Evolutionary conservation across 2,113 vertebrate genomes (phyloP).

Genomic region (Mormyrus lacerda): DNA sequence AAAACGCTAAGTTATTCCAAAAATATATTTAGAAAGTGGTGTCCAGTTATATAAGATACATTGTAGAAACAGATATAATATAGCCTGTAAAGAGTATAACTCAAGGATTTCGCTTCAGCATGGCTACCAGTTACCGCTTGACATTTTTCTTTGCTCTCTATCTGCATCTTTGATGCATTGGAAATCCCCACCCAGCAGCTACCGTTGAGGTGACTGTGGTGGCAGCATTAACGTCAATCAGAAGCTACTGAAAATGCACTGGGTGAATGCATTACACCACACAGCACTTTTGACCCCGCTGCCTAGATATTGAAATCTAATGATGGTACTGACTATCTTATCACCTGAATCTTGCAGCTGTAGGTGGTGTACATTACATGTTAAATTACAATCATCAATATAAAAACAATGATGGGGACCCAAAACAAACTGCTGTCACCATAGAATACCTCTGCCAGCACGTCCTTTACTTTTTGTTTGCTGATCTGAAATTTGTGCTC

Average conservation of each 20-base stretch:
- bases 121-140: neutral
- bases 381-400: neutral
- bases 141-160: neutral
- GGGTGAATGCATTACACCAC: neutral
- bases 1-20: neutral
- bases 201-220: neutral
- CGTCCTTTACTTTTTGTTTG: neutral
- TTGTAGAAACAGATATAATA: neutral
- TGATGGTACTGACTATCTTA: neutral
- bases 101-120: neutral
- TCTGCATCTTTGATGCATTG: neutral
- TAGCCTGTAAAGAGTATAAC: neutral
- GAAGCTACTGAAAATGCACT: neutral
- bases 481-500: neutral
- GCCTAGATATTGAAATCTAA: neutral
- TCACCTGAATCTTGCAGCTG: neutral
- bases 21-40: neutral
- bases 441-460: neutral
- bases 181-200: constrained; percentile 15
- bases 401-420: neutral
- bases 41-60: neutral
- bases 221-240: neutral
- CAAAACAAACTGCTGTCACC: neutral
- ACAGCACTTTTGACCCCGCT: neutral
- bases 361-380: neutral